phyloP scores from a whole-genome alignment of 2,113 vertebrate genomes.

The Passer montanus region DNA sequence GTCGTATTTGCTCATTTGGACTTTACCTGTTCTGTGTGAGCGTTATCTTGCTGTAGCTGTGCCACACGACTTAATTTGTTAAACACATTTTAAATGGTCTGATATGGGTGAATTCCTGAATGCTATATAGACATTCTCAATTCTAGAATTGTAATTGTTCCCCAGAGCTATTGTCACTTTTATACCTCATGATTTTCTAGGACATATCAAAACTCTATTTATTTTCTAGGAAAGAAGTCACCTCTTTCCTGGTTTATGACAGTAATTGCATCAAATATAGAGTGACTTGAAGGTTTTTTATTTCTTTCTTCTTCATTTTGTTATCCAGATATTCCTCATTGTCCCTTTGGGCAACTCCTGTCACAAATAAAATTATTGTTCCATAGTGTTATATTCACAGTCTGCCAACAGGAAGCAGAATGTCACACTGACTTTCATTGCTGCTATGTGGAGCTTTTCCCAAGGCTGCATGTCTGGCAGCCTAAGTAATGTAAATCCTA shows the following conservation, averaged over 20 bases:
- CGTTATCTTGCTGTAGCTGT: rapidly evolving
- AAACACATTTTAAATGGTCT: neutral
- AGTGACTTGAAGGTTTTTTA: neutral
- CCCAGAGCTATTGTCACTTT: neutral
- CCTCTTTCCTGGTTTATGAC: neutral
- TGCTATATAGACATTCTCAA: neutral
- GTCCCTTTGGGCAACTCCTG: neutral
- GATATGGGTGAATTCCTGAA: neutral
- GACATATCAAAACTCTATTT: neutral
- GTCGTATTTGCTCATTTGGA: rapidly evolving
- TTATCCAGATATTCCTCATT: neutral
- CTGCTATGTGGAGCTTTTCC: neutral
- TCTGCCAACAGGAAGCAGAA: neutral
- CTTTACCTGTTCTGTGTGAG: neutral
- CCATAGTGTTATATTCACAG: neutral
- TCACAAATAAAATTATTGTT: neutral
- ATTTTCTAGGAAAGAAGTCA: neutral
- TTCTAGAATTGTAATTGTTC: neutral
- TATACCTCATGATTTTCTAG: neutral
- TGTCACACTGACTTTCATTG: neutral
- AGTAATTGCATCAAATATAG: neutral
- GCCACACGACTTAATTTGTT: rapidly evolving
- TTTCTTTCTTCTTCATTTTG: neutral
- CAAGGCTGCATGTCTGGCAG: neutral
- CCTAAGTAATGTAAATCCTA: neutral